These are phyloP conservation scores for Hiodon alosoides DNA, from an alignment of 2,113 vertebrate species.

Conservation along the genomic window DNA sequence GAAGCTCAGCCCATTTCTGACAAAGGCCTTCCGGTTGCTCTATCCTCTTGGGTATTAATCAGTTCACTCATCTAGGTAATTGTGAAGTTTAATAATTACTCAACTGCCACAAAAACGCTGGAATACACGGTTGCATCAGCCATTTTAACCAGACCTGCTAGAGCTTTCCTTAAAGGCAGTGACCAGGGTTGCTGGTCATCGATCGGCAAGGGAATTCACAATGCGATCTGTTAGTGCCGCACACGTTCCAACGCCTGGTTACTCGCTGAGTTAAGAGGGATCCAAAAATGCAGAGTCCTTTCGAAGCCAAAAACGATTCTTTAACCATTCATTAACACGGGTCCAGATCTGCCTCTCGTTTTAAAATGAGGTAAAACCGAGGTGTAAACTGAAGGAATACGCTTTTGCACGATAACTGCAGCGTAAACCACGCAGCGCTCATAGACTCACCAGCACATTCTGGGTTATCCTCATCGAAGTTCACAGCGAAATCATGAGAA, in stretches of 20 bases:
- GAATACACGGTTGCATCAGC: too few relatives aligned
- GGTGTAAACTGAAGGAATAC: not conserved
- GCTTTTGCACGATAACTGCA: not conserved
- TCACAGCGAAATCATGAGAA: constrained; percentile 97
- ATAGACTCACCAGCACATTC: constrained; percentile 79
- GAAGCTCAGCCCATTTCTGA: too few relatives aligned
- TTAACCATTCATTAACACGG: not conserved
- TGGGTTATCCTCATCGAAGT: constrained; percentile 98
- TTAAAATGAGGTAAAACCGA: not conserved
- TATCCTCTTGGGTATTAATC: too few relatives aligned
- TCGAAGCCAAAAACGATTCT: not conserved
- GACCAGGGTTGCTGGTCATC: too few relatives aligned
- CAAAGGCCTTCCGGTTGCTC: too few relatives aligned
- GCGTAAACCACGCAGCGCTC: too few relatives aligned
- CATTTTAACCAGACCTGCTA: too few relatives aligned
- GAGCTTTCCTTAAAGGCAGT: too few relatives aligned
- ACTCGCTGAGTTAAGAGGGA: too few relatives aligned
- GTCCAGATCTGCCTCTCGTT: not conserved
- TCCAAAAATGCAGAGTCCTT: not conserved
- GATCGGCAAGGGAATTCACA: not conserved
- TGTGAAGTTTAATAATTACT: too few relatives aligned
- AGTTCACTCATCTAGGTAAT: too few relatives aligned
- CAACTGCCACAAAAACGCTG: too few relatives aligned
- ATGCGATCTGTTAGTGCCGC: not conserved
- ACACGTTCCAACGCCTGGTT: not conserved